Conservation (phyloP, 2,797 vertebrate genomes). For the Spheniscus humboldti region DNA sequence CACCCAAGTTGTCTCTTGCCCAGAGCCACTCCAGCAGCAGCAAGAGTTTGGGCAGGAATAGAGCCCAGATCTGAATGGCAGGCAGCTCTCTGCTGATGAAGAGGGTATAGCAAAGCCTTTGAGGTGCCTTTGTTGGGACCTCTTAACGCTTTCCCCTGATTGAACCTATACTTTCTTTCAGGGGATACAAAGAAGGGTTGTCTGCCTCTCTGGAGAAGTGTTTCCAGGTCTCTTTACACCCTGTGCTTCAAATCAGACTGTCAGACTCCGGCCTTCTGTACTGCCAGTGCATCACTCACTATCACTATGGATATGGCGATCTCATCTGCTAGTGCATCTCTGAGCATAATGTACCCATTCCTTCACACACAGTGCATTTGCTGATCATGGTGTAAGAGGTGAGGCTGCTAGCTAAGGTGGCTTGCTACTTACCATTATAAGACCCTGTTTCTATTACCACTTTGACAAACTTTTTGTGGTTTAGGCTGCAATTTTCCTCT, state of each 20-base stretch:
- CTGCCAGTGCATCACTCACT: background rate
- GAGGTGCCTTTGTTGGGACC: background rate
- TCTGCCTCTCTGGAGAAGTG: background rate
- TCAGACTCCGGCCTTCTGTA: background rate
- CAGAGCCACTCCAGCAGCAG: background rate
- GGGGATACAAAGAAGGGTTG: background rate
- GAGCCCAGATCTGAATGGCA: background rate
- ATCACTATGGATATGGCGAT: background rate
- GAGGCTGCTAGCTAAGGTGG: background rate
- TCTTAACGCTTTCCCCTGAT: accelerated
- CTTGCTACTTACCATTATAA: background rate
- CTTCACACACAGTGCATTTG: accelerated
- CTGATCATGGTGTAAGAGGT: background rate
- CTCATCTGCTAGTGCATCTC: background rate
- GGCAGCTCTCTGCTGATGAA: background rate
- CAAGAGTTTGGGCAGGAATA: background rate
- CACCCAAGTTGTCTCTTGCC: background rate
- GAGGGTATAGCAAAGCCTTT: background rate
- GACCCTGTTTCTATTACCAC: background rate
- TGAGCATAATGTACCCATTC: background rate
- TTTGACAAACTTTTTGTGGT: background rate
- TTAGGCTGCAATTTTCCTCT: background rate
- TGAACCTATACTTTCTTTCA: background rate
- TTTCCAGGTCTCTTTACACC: background rate
- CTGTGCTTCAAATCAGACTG: background rate